Percentiles rank a stretch among this genome's conserved stretches.
Conservation (phyloP, 2,797 vertebrate genomes). For the Manis crassicaudata region DNA sequence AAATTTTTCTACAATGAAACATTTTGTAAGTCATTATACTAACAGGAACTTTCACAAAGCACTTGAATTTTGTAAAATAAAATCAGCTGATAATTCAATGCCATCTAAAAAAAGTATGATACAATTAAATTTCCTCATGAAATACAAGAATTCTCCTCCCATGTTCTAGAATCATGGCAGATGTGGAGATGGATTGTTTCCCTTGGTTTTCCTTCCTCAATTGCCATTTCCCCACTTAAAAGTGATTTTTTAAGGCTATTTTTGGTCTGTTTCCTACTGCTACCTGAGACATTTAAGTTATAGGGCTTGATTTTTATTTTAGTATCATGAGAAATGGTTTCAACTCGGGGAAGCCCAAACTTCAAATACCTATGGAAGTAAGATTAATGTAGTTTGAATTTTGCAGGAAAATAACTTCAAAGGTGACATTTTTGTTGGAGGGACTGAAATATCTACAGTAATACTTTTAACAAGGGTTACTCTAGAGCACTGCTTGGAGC, state of each 20-base stretch:
- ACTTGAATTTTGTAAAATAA: conserved; percentile 66
- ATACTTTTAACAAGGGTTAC: conserved; percentile 78
- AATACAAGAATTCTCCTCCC: conserved; percentile 10
- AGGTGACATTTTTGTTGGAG: conserved; percentile 79
- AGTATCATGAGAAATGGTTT: conserved; percentile 76
- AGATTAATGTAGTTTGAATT: conserved; percentile 81
- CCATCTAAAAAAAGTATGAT: conserved; percentile 63
- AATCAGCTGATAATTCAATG: conserved; percentile 62
- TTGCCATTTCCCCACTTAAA: conserved; percentile 66
- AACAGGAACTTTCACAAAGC: conserved; percentile 74
- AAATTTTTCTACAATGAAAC: conserved; percentile 74
- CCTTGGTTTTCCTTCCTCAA: conserved; percentile 51
- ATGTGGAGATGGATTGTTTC: neutral
- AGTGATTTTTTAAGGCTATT: conserved; percentile 71
- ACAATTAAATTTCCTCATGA: conserved; percentile 69
- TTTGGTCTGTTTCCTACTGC: conserved; percentile 69
- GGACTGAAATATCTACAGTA: conserved; percentile 78
- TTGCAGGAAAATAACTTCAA: conserved; percentile 81
- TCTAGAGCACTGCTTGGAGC: conserved; percentile 71
- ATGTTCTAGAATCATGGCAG: neutral
- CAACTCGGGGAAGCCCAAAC: conserved; percentile 76
- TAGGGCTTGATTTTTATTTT: conserved; percentile 78
- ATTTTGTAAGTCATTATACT: conserved; percentile 71
- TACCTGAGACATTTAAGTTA: conserved; percentile 72
- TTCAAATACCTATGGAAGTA: conserved; percentile 78